Evolutionary conservation across 2,888 invertebrate genomes (phyloP).

Genomic region (Caradrina clavipalpis): DNA sequence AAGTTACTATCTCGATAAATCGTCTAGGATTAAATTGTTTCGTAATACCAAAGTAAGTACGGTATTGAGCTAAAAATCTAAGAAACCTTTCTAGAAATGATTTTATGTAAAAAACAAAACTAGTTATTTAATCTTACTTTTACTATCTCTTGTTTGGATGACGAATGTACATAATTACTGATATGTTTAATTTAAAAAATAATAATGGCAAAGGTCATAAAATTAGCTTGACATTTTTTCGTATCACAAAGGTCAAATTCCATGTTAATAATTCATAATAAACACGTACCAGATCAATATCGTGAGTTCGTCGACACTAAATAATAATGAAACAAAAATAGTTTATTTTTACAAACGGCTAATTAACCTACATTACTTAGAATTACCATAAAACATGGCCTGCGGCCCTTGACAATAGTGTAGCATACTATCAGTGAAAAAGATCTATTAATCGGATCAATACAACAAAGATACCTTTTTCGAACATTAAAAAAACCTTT

Average conservation of each 20-base stretch:
- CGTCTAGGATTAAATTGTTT: constrained; percentile 30
- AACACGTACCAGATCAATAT: constrained; percentile 1
- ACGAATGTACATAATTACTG: not conserved
- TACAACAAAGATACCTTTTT: too few relatives aligned
- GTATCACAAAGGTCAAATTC: constrained; percentile 23
- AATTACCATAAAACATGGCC: too few relatives aligned
- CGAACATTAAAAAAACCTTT: too few relatives aligned
- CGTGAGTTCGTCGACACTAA: constrained; percentile 39
- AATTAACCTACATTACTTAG: too few relatives aligned
- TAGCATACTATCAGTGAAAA: too few relatives aligned
- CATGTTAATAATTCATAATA: constrained; percentile 7
- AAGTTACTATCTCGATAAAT: constrained; percentile 37
- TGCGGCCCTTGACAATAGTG: too few relatives aligned
- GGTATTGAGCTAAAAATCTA: not conserved
- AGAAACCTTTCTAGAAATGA: constrained; percentile 17
- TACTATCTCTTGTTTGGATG: constrained; percentile 13
- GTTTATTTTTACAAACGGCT: too few relatives aligned
- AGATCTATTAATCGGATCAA: too few relatives aligned
- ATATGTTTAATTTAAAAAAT: not conserved
- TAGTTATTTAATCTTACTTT: constrained; percentile 29
- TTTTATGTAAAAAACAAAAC: constrained; percentile 36
- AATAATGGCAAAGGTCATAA: constrained; percentile 4
- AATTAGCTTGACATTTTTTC: constrained; percentile 5
- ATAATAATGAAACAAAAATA: constrained; percentile 1
- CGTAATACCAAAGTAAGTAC: not conserved